Evolutionary conservation across 2,888 invertebrate species (phyloP), one percentile per base, ranked within the genome.

Genomic region (Melanostoma mellinum): DNA sequence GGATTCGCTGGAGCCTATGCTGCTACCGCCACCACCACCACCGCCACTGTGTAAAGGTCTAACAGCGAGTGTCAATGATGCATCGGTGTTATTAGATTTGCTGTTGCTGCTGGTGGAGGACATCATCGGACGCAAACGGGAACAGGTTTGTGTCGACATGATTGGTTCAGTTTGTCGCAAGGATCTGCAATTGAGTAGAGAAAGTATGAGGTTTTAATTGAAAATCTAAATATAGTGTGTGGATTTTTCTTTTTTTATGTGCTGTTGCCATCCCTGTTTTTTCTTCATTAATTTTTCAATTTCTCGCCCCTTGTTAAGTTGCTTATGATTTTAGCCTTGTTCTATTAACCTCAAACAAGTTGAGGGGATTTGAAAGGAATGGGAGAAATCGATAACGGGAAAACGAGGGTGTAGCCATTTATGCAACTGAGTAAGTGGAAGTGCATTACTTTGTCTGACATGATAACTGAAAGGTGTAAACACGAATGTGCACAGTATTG

Each of bases 111-210:
- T 85, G 77, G 73, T 78, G 3, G 84, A 56, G 10, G 86, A 65
- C 50, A 79, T 69, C 85, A 89, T 86, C 42, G 87, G 85, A 48
- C 89, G 89, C 80, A 90, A 86, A 68, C 89, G 90, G 58, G 89
- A 88, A 75, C 90, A 90, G 84, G 90, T 88, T 80, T 90, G 89
- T 79, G 90, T 89, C 69, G 90, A 90, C 90, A 90, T 90, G 85
- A 81, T 87, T 86, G 72, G 44, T 71, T 73, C 6, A 36, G 56
- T 65, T 36, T 9, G 35, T 36, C 44, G 67, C 35, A 77, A 77
- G 82, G 61, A 77, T 69, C 78, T 82, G 68, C 53, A 72, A 77
- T 55, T 68, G 48, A 40, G 63, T 53, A 48, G 61, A 42, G 40
- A 69, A 36, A 44, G 32, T 63, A 79, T 69, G 60, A 50, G 63